Evolutionary conservation across 2,888 invertebrate genomes (phyloP), one percentile per base, ranked within the genome.

Genomic region (Drosophila merina): DNA sequence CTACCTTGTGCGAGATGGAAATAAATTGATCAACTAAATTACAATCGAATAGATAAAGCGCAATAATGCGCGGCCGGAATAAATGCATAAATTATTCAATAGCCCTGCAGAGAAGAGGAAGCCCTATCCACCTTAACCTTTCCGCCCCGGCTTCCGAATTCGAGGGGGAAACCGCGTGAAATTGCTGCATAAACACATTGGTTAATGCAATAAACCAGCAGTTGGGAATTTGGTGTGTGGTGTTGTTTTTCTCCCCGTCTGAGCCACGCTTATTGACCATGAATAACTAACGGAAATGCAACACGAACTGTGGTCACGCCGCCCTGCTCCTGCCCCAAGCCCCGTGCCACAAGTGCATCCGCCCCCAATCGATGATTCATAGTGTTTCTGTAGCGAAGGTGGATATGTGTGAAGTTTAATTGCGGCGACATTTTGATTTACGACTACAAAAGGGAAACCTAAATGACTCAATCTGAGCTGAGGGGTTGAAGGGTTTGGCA

Each of bases 221-320:
- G 12, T 28, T 30, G 31, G n/a, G 30, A 6, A 3, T 36, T 30
- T 31, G 30, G 20, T n/a, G 28, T 30, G 47, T 40, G 47, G 47
- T 33, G 48, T 33, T 72, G 55, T 50, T 62, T 62, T 68, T 68
- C 48, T 45, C 10, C 49, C 60, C 36, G 7, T 10, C 26, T 14
- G 33, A 47, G 33, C 36, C 57, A 60, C 74, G 63, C 66, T 69
- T 63, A 77, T 75, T 83, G 84, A 70, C 81, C 78, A 76, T 86
- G 86, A 83, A 81, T 76, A 83, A 60, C 69, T 60, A 77, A 58
- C 80, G 78, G 86, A 86, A 80, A 83, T 76, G 84, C 84, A 80
- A 70, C 72, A 57, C 72, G 77, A 60, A 74, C 54, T 58, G 68
- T 14, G 71, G 66, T 82, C 48, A 40, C 59, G 59, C 66, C 66